Evolutionary conservation across 1,140 invertebrate species (phyloP).

Genomic region (Steinernema feltiae): DNA sequence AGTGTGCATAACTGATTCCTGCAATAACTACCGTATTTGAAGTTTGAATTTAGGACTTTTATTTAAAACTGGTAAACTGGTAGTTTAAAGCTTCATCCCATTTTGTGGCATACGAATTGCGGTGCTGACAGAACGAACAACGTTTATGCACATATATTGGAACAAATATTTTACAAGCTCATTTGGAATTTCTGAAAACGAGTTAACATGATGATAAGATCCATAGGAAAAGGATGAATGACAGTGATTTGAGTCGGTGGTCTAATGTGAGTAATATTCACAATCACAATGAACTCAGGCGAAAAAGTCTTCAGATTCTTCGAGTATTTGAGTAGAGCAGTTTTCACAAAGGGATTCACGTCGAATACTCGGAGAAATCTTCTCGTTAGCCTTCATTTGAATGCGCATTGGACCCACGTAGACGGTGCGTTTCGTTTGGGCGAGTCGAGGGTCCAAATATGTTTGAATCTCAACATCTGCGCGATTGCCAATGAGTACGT

Average conservation of each 20-base stretch:
- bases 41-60: no score
- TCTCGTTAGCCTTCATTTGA: background rate
- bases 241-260: background rate
- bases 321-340: background rate
- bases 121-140: no score
- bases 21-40: background rate
- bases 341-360: background rate
- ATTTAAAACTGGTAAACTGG: no score
- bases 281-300: background rate
- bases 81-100: no score
- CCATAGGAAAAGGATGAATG: background rate
- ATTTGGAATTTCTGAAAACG: background rate
- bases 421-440: background rate
- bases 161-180: background rate
- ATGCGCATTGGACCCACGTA: constrained; percentile 2
- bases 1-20: background rate
- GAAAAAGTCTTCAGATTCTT: background rate
- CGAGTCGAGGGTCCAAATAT: background rate
- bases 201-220: background rate
- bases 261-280: background rate
- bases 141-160: no score
- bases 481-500: background rate
- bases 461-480: background rate
- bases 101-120: no score
- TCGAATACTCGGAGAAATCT: background rate